Evolutionary conservation across 2,797 vertebrate species (phyloP).

Genomic region (Echeneis naucrates): DNA sequence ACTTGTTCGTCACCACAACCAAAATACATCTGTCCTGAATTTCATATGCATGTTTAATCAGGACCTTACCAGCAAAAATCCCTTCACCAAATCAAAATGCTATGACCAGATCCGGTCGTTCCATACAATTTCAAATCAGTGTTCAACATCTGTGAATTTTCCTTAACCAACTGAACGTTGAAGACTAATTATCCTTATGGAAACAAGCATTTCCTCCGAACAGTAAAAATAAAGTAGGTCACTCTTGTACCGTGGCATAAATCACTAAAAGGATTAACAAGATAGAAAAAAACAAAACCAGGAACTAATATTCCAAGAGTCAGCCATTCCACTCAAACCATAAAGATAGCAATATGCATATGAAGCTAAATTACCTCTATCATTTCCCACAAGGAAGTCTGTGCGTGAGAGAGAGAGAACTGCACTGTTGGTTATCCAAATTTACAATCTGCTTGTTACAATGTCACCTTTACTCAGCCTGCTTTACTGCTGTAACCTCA

Average conservation of each 20-base stretch:
- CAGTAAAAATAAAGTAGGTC: background rate
- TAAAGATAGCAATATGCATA: background rate
- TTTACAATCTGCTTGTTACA: too few species aligned
- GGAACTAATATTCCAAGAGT: background rate
- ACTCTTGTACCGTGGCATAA: background rate
- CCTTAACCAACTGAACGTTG: background rate
- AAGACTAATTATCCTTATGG: background rate
- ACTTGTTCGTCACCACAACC: background rate
- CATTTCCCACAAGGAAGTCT: background rate
- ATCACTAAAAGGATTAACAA: background rate
- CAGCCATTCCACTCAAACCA: background rate
- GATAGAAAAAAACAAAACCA: background rate
- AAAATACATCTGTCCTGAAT: slow-evolving; percentile 16
- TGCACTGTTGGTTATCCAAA: too few species aligned
- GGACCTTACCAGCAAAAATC: background rate
- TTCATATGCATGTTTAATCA: background rate
- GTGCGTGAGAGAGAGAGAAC: background rate
- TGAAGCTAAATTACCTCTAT: background rate
- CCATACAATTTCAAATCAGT: background rate
- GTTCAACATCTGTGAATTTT: background rate
- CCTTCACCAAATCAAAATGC: background rate
- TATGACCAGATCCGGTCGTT: too few species aligned
- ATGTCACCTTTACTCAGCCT: too few species aligned
- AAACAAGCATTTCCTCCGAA: background rate
- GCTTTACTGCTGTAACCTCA: background rate